Conservation (phyloP, 1,140 invertebrate genomes). For the Cydia splendana region DNA sequence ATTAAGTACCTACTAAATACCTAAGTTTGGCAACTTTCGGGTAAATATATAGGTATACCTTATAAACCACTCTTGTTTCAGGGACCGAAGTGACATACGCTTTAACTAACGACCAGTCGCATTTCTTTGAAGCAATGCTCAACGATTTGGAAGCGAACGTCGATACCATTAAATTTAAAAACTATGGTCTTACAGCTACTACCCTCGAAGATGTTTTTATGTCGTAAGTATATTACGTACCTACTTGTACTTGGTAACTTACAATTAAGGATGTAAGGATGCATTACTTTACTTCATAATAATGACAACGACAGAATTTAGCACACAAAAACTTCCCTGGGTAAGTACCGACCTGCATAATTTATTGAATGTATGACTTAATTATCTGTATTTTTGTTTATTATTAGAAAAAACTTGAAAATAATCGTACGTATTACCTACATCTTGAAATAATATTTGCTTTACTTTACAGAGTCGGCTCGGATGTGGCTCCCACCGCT, state of each 20-base stretch:
- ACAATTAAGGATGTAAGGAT: too few relatives aligned
- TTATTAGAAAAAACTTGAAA: too few relatives aligned
- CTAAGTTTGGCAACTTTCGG: neutral
- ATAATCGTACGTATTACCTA: too few relatives aligned
- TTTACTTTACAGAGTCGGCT: conserved; percentile 52
- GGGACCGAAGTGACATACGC: conserved; percentile 80
- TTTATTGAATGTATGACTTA: too few relatives aligned
- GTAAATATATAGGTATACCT: neutral
- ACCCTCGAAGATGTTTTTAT: conserved; percentile 95
- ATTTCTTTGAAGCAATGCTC: conserved; percentile 82
- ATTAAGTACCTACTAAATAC: too few relatives aligned
- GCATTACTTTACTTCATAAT: too few relatives aligned
- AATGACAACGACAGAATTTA: too few relatives aligned
- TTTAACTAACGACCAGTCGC: conserved; percentile 71
- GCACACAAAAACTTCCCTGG: too few relatives aligned
- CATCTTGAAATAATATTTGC: neutral
- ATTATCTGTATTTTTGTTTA: too few relatives aligned
- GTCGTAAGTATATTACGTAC: conserved; percentile 80
- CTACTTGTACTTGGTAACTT: too few relatives aligned
- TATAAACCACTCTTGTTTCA: conserved; percentile 38
- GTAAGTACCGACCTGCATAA: too few relatives aligned
- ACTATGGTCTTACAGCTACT: conserved; percentile 85
- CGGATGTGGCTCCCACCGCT: conserved; percentile 49
- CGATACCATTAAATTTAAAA: conserved; percentile 82
- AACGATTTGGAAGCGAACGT: conserved; percentile 84